Conservation (phyloP, 2,113 vertebrate species). For the Felis chaus region DNA sequence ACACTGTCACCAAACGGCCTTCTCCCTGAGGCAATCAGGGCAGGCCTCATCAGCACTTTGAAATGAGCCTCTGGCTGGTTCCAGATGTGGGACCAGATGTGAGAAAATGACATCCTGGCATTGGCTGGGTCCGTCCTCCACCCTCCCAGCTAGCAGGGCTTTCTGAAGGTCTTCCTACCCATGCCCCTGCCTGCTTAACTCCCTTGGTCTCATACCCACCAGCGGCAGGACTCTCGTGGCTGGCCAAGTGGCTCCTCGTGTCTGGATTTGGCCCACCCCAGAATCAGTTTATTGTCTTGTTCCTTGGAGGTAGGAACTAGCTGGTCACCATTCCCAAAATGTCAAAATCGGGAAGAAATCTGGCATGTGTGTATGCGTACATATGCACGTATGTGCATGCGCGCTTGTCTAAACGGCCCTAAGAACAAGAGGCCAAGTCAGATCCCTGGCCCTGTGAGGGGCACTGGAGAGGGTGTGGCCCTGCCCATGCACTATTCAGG, state of each 20-base stretch:
- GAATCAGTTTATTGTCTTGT: conserved; percentile 9
- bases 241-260: not conserved
- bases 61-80: conserved; percentile 71
- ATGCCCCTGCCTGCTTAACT: not conserved
- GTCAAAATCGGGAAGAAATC: not conserved
- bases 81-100: conserved; percentile 77
- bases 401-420: not conserved
- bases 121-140: not conserved
- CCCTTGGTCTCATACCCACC: not conserved
- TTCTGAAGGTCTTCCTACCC: conserved; percentile 39
- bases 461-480: not conserved
- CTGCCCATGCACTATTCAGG: not conserved
- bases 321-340: not conserved
- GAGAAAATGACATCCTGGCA: conserved; percentile 57
- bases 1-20: conserved; percentile 59
- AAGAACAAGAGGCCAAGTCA: not conserved
- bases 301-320: not conserved
- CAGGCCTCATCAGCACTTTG: conserved; percentile 67
- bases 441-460: not conserved
- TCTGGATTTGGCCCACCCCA: not conserved
- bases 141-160: not conserved
- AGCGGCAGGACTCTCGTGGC: not conserved
- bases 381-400: not conserved
- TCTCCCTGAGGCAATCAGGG: conserved; percentile 43
- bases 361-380: not conserved